These are phyloP conservation scores for Parazoanthus darwini DNA, from an alignment of 92 coral and sea anemone species.

Conservation along the genomic window DNA sequence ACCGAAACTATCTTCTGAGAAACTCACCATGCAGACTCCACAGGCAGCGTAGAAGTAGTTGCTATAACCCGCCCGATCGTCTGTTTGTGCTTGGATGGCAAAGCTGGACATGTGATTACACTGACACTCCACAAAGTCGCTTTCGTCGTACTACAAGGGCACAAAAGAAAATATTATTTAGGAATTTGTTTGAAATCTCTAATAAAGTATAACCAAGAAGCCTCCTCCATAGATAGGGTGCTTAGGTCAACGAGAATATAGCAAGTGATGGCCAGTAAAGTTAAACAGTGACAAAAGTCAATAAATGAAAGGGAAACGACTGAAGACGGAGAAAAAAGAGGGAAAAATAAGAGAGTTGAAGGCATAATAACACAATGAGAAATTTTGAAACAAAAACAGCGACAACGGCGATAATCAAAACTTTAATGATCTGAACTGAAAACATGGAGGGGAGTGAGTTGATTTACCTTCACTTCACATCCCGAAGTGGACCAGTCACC, in stretches of 20 bases:
- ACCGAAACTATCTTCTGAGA: too few relatives aligned
- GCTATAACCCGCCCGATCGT: conserved; percentile 84
- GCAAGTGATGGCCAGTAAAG: neutral
- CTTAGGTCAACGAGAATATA: too few relatives aligned
- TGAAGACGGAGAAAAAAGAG: neutral
- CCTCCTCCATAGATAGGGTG: too few relatives aligned
- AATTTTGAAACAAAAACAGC: neutral
- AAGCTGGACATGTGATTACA: conserved; percentile 88
- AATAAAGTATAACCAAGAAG: too few relatives aligned
- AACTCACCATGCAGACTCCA: conserved; percentile 91
- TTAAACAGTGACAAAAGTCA: neutral
- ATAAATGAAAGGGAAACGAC: neutral
- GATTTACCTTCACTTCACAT: conserved; percentile 83
- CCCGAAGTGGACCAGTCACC: conserved; percentile 81
- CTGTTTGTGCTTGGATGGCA: conserved; percentile 92
- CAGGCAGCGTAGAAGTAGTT: conserved; percentile 79
- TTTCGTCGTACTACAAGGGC: conserved; percentile 73
- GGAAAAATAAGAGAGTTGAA: too few relatives aligned
- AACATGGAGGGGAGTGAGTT: neutral
- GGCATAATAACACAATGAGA: too few relatives aligned
- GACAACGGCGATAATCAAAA: neutral
- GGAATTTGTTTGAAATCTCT: neutral
- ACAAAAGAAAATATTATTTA: neutral
- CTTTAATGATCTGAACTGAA: too few relatives aligned
- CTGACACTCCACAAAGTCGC: conserved; percentile 89